Base-by-base conservation (phyloP, 1,140 invertebrate genomes). In the Drosophila athabasca region DNA sequence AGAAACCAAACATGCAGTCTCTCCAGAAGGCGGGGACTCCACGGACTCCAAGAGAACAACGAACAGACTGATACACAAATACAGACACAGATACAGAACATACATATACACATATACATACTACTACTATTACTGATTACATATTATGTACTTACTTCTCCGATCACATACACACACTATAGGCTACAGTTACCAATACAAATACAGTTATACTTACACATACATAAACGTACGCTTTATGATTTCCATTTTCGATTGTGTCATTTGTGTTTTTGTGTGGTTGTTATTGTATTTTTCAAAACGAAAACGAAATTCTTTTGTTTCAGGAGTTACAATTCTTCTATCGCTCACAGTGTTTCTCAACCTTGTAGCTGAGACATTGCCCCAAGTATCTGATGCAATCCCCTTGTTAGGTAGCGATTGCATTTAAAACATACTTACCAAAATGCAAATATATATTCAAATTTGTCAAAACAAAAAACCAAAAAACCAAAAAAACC, bases 331-430 rank as follows among this genome's bases (percentile, higher is more conserved):
- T 94, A 99, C 98, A 94, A 99, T 99, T 94, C 96, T 99, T 93
- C 97, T 99, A 93, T 99, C 98, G 93, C 95, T 99, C 95, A 99
- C 98, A 94, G 98, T 99, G 94, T 99, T 99, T 95, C 96, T 97
- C 94, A 97, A 97, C 95, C 95, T 98, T 93, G 97, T 98, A 92
- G 96, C 97, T 91, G 97, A 98, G 95, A 97, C 96, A 93, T 95
- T 98, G 94, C 97, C 97, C 92, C 96, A 97, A 94, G 96, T 97
- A 93, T 98, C 97, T 93, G 97, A 98, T 93, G 96, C 96, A 93
- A 97, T 97, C 94, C 96, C 96, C 93, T 93, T 97, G 95, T 96
- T 97, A 97, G 96, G 96, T 97, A 97, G 94, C 92, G 93, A 93
- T 91, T 91, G 90, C 90, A 91, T 91, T 90, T 88, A 89, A 91